These are phyloP conservation scores for Elephantulus edwardii DNA, from an alignment of 2,113 vertebrate genomes.

Conservation along the genomic window DNA sequence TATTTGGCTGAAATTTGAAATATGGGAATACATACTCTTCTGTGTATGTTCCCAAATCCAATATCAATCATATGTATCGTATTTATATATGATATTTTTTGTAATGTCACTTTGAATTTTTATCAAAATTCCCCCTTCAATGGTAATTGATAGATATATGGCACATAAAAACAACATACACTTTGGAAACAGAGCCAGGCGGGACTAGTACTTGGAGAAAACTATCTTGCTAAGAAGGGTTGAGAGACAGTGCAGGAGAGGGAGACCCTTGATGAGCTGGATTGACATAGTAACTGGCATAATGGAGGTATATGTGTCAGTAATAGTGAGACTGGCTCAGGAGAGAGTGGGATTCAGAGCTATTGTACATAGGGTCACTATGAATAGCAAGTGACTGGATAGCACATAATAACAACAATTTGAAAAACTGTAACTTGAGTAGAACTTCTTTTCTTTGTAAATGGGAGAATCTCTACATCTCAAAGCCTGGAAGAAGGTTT, in stretches of 20 bases:
- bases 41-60: background rate
- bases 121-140: background rate
- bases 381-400: too few relatives aligned
- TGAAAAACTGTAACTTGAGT: background rate
- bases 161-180: background rate
- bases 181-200: too few relatives aligned
- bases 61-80: background rate
- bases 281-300: too few relatives aligned
- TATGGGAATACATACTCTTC: background rate
- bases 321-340: too few relatives aligned
- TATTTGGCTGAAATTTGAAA: background rate
- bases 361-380: too few relatives aligned
- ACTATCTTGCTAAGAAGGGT: too few relatives aligned
- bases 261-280: too few relatives aligned
- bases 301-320: too few relatives aligned
- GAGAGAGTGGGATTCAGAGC: too few relatives aligned
- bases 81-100: background rate
- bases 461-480: slow-evolving; percentile 11
- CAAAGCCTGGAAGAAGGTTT: slow-evolving; percentile 9
- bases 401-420: background rate
- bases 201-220: too few relatives aligned
- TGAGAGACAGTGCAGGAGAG: too few relatives aligned
- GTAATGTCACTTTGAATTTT: slow-evolving; percentile 27
- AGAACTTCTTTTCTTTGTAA: too few relatives aligned
- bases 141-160: background rate